Evolutionary conservation across 2,888 invertebrate species (phyloP), one percentile per base, ranked within the genome.

Genomic region (Uropetala carovei): DNA sequence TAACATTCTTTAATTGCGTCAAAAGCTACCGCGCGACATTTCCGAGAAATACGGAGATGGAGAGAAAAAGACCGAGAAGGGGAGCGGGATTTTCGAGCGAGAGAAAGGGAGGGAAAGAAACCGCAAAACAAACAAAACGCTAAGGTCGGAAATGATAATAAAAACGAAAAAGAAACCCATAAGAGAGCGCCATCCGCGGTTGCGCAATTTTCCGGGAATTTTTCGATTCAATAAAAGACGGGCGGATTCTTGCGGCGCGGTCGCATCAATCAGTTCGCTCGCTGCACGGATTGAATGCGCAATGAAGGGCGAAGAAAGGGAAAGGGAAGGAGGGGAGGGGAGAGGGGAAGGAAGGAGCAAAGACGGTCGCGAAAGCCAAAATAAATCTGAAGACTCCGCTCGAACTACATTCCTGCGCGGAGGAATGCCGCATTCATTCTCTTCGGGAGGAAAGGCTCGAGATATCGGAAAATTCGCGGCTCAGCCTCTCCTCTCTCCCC

Each of bases 181-280:
- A 43, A 43, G 43, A 43, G 68, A 27, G 27, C 13, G 75, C 22
- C 27, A 75, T 27, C 75, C 75, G 75, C 27, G 75, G 75, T 75
- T 75, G 75, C 75, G 75, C 75, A 75, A 75, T 75, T 75, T 75
- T 75, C 75, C 75, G 75, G 75, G 75, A 75, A 75, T 75, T 75
- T 75, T 75, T 75, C 75, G 75, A 75, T 75, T 75, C 75, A 75
- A 75, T 75, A 75, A 75, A 75, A 27, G 75, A 75, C 22, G 43
- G 43, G 43, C 43, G 75, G 75, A 75, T 75, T 75, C 75, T 75
- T 75, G 75, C 75, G 75, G 75, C 27, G 75, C 75, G 75, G 75
- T 18, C 75, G 22, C 75, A 75, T 75, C 75, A 75, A 75, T 75
- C 75, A 75, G 75, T 14, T 14, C 64, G 64, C 64, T 64, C n/a